Percentiles rank a stretch among this genome's conserved stretches.
These are phyloP conservation scores for Drosophila sulfurigaster DNA, from an alignment of 1,140 invertebrate genomes.

Conservation along the genomic window DNA sequence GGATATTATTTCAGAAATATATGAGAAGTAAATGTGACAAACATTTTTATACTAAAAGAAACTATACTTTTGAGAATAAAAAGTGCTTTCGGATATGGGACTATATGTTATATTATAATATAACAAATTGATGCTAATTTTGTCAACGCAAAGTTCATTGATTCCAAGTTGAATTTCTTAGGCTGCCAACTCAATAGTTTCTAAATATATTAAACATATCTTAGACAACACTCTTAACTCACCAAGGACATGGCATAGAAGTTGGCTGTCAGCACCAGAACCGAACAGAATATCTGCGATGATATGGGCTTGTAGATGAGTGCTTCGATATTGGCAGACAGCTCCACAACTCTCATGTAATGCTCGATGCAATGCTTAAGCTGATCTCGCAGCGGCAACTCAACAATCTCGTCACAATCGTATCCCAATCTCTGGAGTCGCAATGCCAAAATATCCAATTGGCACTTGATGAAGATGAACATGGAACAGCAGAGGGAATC, in stretches of 20 bases:
- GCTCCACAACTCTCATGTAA: conserved; percentile 49
- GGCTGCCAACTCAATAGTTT: no score
- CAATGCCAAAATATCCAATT: conserved; percentile 68
- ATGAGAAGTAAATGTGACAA: no score
- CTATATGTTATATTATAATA: no score
- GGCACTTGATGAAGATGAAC: conserved; percentile 66
- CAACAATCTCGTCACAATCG: background rate
- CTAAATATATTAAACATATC: no score
- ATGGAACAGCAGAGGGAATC: conserved; percentile 69
- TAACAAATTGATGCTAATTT: no score
- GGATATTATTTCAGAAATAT: no score
- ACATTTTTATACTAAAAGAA: no score
- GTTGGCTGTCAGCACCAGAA: conserved; percentile 74
- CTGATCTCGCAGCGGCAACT: conserved; percentile 29
- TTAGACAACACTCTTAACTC: conserved; percentile 6
- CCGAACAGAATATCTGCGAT: conserved; percentile 67
- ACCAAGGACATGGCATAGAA: conserved; percentile 76
- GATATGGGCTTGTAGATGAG: conserved; percentile 70
- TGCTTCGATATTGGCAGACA: conserved; percentile 50
- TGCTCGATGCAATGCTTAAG: conserved; percentile 60
- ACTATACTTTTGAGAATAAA: no score
- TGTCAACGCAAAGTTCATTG: no score
- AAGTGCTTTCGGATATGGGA: no score
- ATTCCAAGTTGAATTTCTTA: background rate
- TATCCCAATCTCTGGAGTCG: conserved; percentile 55